These are phyloP conservation scores for Malthinus flaveolus DNA, from an alignment of 2,888 invertebrate species.

Conservation along the genomic window DNA sequence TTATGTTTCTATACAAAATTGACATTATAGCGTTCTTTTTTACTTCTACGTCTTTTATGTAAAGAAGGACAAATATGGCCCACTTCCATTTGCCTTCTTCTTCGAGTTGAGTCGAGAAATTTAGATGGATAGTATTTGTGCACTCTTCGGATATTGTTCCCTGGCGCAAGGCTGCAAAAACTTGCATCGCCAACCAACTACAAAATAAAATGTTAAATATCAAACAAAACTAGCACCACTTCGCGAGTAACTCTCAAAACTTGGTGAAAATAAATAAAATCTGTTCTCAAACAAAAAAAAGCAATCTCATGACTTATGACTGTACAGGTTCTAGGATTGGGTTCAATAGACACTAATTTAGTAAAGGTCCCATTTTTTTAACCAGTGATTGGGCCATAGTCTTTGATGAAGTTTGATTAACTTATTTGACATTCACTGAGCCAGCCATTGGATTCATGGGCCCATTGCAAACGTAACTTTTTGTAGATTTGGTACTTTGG, in stretches of 20 bases:
- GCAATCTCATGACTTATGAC: too few relatives aligned
- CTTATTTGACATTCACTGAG: too few relatives aligned
- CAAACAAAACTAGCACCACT: background rate
- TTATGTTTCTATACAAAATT: conserved; percentile 72
- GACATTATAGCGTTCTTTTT: conserved; percentile 69
- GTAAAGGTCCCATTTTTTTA: too few relatives aligned
- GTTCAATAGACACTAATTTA: too few relatives aligned
- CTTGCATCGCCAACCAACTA: conserved; percentile 76
- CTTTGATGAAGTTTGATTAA: too few relatives aligned
- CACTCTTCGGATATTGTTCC: conserved; percentile 63
- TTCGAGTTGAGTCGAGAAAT: conserved; percentile 83
- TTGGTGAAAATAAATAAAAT: too few relatives aligned
- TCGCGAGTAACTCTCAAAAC: background rate
- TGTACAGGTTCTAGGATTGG: too few relatives aligned
- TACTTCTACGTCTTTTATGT: conserved; percentile 62
- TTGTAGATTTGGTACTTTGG: too few relatives aligned
- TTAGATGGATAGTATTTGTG: conserved; percentile 64
- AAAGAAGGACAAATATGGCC: conserved; percentile 78
- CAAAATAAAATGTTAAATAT: conserved; percentile 2
- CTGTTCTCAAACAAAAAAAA: too few relatives aligned
- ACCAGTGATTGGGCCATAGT: too few relatives aligned
- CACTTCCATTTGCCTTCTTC: conserved; percentile 83
- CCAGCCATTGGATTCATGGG: too few relatives aligned
- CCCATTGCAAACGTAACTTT: too few relatives aligned
- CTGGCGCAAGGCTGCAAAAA: conserved; percentile 69